Evolutionary conservation across 2,797 vertebrate species (phyloP), one percentile per base, ranked within the genome.

Genomic region (Scleropages formosus): DNA sequence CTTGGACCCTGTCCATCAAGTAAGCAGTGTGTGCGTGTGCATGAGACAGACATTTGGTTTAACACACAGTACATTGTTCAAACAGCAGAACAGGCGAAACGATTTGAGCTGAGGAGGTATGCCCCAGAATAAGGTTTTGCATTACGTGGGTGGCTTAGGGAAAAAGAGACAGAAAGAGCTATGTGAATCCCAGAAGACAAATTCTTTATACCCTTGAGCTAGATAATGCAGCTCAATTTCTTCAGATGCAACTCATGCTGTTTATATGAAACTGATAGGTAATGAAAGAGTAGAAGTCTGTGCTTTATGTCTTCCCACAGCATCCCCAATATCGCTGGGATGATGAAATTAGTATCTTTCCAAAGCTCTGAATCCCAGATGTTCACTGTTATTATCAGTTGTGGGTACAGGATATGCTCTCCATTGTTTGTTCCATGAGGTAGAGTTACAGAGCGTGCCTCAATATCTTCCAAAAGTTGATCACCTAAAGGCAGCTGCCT

Each of bases 401-500:
- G 46, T 15, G 39, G 66, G 66, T 49, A 15, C 22, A 68, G 15
- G 20, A 20, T 13, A 7, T 12, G 53, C 53, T 56, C 12, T 56
- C 11, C 20, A 22, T 44, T 12, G 39, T 11, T 4, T 51, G 39
- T n/a, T 51, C 31, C 31, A 31, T 6, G 31, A 39, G 18, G 49
- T 13, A 27, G 26, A 70, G 53, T 70, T 70, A 70, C 49, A 70
- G 46, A 8, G 15, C 18, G 67, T 18, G 26, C 15, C 47, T 46
- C 67, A 13, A 82, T 82, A 74, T 78, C 82, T 78, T 67, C 78
- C 77, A 75, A 78, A 71, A 75, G 82, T 76, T 77, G 76, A 80
- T 82, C 63, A 76, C 61, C 11, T 77, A 79, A 69, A 61, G 22
- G 72, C 77, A 77, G 78, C 69, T 69, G 79, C 77, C 80, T 83